Conservation (phyloP, 2,888 invertebrate species). For the Lobophora halterata region DNA sequence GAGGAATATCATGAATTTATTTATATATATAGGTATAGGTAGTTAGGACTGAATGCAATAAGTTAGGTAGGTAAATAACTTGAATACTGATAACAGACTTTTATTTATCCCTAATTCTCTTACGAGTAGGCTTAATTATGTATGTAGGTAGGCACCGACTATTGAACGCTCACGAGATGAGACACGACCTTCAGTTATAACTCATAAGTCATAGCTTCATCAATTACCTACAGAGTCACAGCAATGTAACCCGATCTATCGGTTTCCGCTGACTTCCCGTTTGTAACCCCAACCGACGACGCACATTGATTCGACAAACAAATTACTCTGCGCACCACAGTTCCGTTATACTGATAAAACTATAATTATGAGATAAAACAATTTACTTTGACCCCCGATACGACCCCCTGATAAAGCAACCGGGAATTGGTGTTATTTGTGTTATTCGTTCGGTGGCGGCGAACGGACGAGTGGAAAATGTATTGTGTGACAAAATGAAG, state of each 20-base stretch:
- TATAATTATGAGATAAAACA: slow-evolving; percentile 54
- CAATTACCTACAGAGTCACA: slow-evolving; percentile 14
- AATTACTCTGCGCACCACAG: slow-evolving; percentile 25
- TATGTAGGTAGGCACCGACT: too few relatives aligned
- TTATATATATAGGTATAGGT: too few relatives aligned
- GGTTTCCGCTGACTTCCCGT: slow-evolving; percentile 25
- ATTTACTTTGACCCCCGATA: slow-evolving; percentile 64
- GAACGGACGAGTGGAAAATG: slow-evolving; percentile 39
- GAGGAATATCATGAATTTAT: too few relatives aligned
- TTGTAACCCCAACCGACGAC: slow-evolving; percentile 22
- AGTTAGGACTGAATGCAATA: too few relatives aligned
- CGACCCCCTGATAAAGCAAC: slow-evolving; percentile 53
- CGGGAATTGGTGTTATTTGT: slow-evolving; percentile 37
- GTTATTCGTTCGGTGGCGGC: slow-evolving; percentile 56
- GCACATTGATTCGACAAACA: slow-evolving; percentile 31
- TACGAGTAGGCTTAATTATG: too few relatives aligned
- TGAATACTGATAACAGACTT: too few relatives aligned
- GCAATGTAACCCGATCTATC: slow-evolving; percentile 21
- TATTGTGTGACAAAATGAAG: slow-evolving; percentile 57
- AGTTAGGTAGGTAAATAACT: too few relatives aligned
- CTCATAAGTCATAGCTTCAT: too few relatives aligned
- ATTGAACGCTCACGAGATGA: slow-evolving; percentile 10
- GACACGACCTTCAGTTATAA: slow-evolving; percentile 15
- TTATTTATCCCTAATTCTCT: too few relatives aligned
- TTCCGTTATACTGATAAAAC: slow-evolving; percentile 56